Evolutionary conservation across 30 jellyfish, hydroid and myxozoan genomes (phyloP), one percentile per base, ranked within the genome.

Genomic region (Rhopilema esculentum): DNA sequence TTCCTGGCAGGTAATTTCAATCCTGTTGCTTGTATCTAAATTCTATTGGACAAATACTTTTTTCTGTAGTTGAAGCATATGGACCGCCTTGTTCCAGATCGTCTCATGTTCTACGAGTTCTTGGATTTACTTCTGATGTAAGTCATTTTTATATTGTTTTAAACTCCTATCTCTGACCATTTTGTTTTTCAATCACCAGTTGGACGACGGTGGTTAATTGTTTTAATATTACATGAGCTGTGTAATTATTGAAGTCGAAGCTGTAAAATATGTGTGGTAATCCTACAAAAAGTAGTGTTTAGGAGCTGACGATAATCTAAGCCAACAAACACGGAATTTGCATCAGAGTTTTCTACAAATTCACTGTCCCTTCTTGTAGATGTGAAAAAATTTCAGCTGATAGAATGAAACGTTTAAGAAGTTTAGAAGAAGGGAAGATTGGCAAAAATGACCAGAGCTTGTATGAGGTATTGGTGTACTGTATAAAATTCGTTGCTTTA

Each of bases 41-140:
- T 69, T 27, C 49, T 1, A 72, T 23, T 23, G 0, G 26, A 22
- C 9, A 26, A 1, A 25, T 49, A 6, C 48, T 77, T 19, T 51
- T 0, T 4, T 32, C 28, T 28, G 31, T 82, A 88, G 97, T 24
- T 88, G 4, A 75, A 79, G 72, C 98, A 83, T 75, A 69, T 93
- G 93, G 96, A 93, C 70, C 83, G 93, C 22, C 88, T 93, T 33
- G 92, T 93, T 6, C 82, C 76, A 4, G 98, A 93, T 74, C 90
- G 98, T 26, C 85, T 93, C 91, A 88, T 93, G 98, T 86, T 93
- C 68, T 89, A 93, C 57, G 98, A 93, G 72, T 93, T 93, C 71
- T 79, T 93, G 0, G 97, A 82, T 15, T 18, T 90, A 16, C 19
- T 83, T 12, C 79, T 79, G 67, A 31, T 82, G 97, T 90, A 71